Conservation (phyloP, 2,113 vertebrate genomes). For the Ramphastos sulfuratus region DNA sequence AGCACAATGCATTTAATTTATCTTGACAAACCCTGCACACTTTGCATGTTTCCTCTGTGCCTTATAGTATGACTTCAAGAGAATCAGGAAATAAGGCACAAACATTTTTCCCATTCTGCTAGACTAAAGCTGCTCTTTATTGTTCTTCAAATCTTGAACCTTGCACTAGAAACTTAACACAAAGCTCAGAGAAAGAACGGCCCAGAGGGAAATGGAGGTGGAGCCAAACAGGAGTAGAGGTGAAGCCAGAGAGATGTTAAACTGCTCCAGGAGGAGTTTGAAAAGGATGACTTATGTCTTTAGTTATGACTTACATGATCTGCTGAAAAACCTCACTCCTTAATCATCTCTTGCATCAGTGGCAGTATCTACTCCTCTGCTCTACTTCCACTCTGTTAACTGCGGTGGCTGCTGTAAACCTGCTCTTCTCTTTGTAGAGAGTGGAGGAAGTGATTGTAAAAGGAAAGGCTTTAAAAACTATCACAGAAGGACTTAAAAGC, state of each 20-base stretch:
- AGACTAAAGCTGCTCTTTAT: accelerated
- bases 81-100: neutral
- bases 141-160: neutral
- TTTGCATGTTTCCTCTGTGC: neutral
- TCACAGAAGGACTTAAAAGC: neutral
- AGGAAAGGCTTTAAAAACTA: neutral
- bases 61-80: neutral
- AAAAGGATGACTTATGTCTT: neutral
- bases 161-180: neutral
- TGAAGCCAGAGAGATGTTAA: neutral
- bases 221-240: neutral
- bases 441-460: neutral
- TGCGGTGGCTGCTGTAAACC: neutral
- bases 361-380: neutral
- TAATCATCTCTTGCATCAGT: neutral
- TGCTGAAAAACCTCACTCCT: neutral
- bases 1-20: neutral
- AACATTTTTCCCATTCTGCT: neutral
- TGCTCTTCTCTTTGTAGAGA: neutral
- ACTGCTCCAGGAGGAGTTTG: neutral
- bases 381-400: neutral
- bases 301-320: neutral
- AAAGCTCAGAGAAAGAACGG: neutral
- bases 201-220: neutral
- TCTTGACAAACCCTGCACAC: neutral